Base-by-base conservation (phyloP, 1,140 invertebrate genomes). In the Drosophila truncata region DNA sequence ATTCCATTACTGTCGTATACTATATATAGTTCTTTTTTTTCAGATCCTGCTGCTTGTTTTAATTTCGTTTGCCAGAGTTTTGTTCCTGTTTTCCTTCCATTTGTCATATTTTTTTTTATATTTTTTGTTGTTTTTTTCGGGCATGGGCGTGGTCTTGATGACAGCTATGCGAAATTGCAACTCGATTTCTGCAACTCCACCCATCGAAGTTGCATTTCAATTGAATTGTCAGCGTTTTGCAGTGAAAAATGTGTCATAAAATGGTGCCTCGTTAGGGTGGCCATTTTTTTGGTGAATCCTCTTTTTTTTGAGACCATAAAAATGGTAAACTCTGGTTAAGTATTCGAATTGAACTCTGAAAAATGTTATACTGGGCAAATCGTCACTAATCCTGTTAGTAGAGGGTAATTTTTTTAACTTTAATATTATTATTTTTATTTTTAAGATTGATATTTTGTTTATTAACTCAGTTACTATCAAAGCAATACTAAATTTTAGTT, bases 211-310 rank as follows among this genome's bases (percentile, higher is more conserved):
- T 61, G 65, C 54, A 80, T 66, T 87, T 86, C 76, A 87, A 86
- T 86, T 86, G 84, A 88, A 87, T 87, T 80, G 83, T 86, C 84
- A 86, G 84, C 83, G 55, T 86, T 86, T 87, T 76, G 65, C 61
- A 11, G 31, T 35, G 27, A 52, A 59, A 82, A 71, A 67, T 73
- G 57, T 78, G 80, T 69, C 80, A 82, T 66, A 55, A 66, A 86
- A 74, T 59, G 31, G 64, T 54, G 61, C 5, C 64, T 63, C 62
- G 33, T 72, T 71, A 50, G 52, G 62, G 16, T 25, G 49, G 35
- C 29, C 20, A 52, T 39, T 58, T 47, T 27, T 29, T n/a, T 37
- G 6, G 31, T 10, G 18, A 14, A 8, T 31, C 3, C 11, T 0
- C 2, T 31, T 11, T 46, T 63, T 37, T 37, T 18, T 44, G 2